Base-by-base conservation (phyloP, 1,140 invertebrate genomes). In the Meloidogyne exigua region DNA sequence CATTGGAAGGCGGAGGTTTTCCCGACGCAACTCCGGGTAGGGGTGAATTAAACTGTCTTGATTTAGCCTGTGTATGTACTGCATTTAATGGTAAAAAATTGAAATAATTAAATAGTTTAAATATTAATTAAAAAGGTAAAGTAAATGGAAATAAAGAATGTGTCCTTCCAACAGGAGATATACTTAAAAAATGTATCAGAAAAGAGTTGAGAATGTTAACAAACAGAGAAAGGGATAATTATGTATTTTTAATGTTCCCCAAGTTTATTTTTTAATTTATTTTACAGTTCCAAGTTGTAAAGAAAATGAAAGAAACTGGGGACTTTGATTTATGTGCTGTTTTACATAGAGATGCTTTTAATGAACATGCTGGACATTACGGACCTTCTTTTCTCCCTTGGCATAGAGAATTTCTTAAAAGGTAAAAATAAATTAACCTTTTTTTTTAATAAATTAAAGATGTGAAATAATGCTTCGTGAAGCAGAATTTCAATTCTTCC, bases 201-300 rank as follows among this genome's bases (percentile, higher is more conserved):
- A 81, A 84, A 44, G 81, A 82, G 44, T 84, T 82, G 18, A 62
- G 81, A 44, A 76, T 76, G 72, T 21, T 81, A 2, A 68, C 25
- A 18, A 74, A 80, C 28, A 28, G 81, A 10, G 79, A 81, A 69
- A 12, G 77, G 23, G 21, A 9, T 75, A 23, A 28, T 26, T 75
- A 49, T 32, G 66, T 75, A n/a, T 5, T 12, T 72, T 26, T 63
- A 68, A 11, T 74, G 71, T 76, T 57, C 3, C n/a, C n/a, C n/a
- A n/a, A 42, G 57, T 63, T 25, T 76, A 1, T n/a, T 13, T 32
- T 75, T 28, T 12, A 66, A 75, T 62, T 62, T 36, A 44, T 62
- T 18, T 10, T 62, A 21, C 0, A 57, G 4, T 18, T n/a, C 23
- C 11, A 23, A 49, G 26, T 25, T 44, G 39, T 18, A 39, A 76